phyloP scores from a whole-genome alignment of 1,140 invertebrate genomes.

The Halesus radiatus region DNA sequence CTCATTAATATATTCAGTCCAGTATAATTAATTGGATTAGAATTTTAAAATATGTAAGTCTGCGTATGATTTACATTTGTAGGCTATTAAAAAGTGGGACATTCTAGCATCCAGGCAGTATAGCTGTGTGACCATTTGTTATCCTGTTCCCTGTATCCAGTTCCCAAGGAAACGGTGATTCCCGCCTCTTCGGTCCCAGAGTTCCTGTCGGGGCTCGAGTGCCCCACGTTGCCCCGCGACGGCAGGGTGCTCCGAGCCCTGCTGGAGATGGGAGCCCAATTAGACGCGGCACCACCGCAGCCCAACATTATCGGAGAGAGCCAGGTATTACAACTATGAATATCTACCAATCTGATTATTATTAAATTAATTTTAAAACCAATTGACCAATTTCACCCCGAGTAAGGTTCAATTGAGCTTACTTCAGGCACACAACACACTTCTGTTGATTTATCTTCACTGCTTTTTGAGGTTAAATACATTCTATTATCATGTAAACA shows the following conservation, averaged over 20 bases:
- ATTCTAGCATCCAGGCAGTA: too few relatives aligned
- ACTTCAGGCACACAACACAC: too few relatives aligned
- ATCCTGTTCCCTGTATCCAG: neutral
- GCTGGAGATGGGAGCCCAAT: conserved; percentile 61
- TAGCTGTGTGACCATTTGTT: too few relatives aligned
- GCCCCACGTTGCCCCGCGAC: conserved; percentile 62
- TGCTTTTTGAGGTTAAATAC: neutral
- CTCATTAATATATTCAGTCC: too few relatives aligned
- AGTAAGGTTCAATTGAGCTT: too few relatives aligned
- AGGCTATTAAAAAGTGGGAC: too few relatives aligned
- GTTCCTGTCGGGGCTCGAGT: conserved; percentile 60
- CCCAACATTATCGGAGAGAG: conserved; percentile 45
- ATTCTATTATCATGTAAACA: conserved; percentile 5
- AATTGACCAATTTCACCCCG: too few relatives aligned
- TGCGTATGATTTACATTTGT: too few relatives aligned
- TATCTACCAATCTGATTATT: too few relatives aligned
- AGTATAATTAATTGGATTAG: too few relatives aligned
- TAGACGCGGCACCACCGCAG: conserved; percentile 19
- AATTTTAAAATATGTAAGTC: too few relatives aligned
- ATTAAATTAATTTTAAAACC: too few relatives aligned
- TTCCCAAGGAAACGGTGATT: conserved; percentile 50
- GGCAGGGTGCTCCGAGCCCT: conserved; percentile 62
- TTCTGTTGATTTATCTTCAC: neutral
- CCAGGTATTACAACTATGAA: conserved; percentile 26
- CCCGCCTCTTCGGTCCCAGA: conserved; percentile 63